Percentiles rank a stretch among this genome's conserved stretches.
Evolutionary conservation across 1,140 invertebrate species (phyloP).

Genomic region (Carposina sasakii): DNA sequence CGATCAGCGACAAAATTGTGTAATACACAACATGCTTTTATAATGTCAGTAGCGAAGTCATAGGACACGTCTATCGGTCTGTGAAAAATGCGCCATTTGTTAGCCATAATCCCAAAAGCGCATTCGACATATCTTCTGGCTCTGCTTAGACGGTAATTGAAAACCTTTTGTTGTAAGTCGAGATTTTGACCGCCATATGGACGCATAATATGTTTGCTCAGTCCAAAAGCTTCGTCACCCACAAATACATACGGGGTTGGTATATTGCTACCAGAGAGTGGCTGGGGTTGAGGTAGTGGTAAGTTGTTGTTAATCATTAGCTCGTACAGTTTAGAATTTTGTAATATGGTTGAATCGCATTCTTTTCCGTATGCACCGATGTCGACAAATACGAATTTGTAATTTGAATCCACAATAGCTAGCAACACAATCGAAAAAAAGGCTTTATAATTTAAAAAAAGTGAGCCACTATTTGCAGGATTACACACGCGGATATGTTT

Average conservation of each 20-base stretch:
- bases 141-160: background rate
- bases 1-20: background rate
- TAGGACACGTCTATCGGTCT: background rate
- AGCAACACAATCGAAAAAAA: slow-evolving; percentile 8
- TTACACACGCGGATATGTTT: slow-evolving; percentile 4
- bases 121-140: background rate
- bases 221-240: background rate
- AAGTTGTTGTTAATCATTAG: slow-evolving; percentile 9
- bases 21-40: background rate
- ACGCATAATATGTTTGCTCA: slow-evolving; percentile 7
- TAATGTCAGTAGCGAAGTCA: background rate
- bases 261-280: slow-evolving; percentile 9
- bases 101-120: background rate
- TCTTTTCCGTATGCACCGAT: slow-evolving; percentile 10
- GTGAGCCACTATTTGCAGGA: slow-evolving; percentile 9
- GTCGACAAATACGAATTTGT: slow-evolving; percentile 9
- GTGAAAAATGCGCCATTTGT: background rate
- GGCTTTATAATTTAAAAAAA: slow-evolving; percentile 10
- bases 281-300: slow-evolving; percentile 9
- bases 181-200: slow-evolving; percentile 9
- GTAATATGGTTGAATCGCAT: slow-evolving; percentile 8
- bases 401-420: slow-evolving; percentile 1
- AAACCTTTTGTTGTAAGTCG: slow-evolving; percentile 16
- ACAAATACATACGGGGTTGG: slow-evolving; percentile 6
- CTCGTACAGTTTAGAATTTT: slow-evolving; percentile 11